Evolutionary conservation across 2,113 vertebrate species (phyloP).

Genomic region (Rafetus swinhoei): DNA sequence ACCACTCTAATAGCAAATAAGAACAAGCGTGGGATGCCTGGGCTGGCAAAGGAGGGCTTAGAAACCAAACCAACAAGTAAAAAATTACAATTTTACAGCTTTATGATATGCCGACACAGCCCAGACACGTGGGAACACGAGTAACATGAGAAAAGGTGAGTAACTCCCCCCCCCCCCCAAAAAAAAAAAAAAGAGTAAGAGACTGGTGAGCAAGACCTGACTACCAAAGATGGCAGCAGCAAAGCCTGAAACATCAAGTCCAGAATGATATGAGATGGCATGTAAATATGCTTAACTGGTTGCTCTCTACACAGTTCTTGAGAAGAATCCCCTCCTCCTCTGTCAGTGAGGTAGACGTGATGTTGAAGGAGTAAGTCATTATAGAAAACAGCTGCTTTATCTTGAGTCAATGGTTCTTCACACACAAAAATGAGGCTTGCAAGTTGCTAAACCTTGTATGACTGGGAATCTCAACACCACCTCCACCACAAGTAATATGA

Average conservation of each 20-base stretch:
- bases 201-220: not conserved
- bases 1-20: not conserved
- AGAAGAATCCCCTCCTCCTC: not conserved
- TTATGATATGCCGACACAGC: constrained; percentile 21
- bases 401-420: not conserved
- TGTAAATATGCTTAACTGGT: not conserved
- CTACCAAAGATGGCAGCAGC: not conserved
- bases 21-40: not conserved
- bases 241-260: not conserved
- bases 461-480: not conserved
- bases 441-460: not conserved
- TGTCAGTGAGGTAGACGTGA: not conserved
- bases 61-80: not conserved
- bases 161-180: not conserved
- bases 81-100: constrained; percentile 4
- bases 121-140: not conserved
- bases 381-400: not conserved
- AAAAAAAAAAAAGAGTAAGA: not conserved
- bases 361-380: not conserved
- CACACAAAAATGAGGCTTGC: not conserved
- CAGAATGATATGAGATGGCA: not conserved
- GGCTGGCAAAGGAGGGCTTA: not conserved
- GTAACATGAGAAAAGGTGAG: not conserved
- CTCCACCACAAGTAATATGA: not conserved
- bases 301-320: not conserved